phyloP scores from a whole-genome alignment of 2,113 vertebrate species.

The Echinops telfairi region DNA sequence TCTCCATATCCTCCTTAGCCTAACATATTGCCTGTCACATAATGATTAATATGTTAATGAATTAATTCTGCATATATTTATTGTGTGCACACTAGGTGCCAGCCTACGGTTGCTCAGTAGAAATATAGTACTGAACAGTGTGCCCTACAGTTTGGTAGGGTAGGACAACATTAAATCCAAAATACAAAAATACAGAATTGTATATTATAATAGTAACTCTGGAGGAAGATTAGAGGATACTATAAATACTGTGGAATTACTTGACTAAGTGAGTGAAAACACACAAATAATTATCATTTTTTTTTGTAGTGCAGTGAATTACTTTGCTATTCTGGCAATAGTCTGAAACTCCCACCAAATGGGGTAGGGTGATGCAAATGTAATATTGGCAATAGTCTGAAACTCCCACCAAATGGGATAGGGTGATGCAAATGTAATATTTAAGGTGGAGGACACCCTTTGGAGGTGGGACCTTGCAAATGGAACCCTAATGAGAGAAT shows the following conservation, averaged over 20 bases:
- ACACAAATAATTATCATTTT: background rate
- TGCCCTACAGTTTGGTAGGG: background rate
- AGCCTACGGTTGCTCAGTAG: background rate
- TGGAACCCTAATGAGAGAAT: too few species aligned
- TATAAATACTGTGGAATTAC: conserved; percentile 12
- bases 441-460: too few species aligned
- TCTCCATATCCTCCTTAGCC: background rate
- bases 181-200: background rate
- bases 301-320: background rate
- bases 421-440: too few species aligned
- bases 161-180: background rate
- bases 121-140: background rate
- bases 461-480: too few species aligned
- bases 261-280: background rate
- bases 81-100: background rate
- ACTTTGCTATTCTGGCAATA: too few species aligned
- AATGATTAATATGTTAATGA: background rate
- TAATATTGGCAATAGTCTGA: too few species aligned
- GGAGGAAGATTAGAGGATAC: conserved; percentile 31
- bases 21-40: background rate
- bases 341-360: too few species aligned
- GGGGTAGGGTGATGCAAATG: too few species aligned
- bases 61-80: background rate
- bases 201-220: background rate
- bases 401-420: too few species aligned